Evolutionary conservation across 2,113 vertebrate species (phyloP), one percentile per base, ranked within the genome.

Genomic region (Climacteris rufus): DNA sequence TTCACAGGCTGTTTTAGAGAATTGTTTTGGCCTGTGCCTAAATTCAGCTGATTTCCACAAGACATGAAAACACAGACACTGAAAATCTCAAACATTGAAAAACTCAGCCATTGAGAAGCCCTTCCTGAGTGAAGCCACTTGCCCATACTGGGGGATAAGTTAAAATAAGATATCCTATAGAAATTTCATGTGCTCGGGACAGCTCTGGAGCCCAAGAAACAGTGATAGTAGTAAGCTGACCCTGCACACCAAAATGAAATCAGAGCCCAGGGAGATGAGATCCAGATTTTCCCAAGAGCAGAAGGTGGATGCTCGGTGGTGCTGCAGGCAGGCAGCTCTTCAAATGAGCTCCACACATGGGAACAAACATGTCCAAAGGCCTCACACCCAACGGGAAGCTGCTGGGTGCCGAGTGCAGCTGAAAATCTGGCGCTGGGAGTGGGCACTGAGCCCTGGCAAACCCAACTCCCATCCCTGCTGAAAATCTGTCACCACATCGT

Each of bases 401-500:
- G 93, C 82, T 92, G 90, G 92, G 92, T 97, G 91, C 94, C 0
- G 3, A 92, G 78, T 7, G 2, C 83, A 90, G 90, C 71, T 92
- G 95, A 77, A 90, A 95, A 91, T 68, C 68, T 94, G 93, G 59
- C 0, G 12, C 77, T 82, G 1, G 4, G 76, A 88, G 79, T 2
- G 83, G 90, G 90, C 88, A 90, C 76, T 5, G 40, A 95, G 94
- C 82, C 68, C 82, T 86, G 50, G 85, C 76, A 94, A 92, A 94
- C 14, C 64, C 1, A 0, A 24, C 53, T 59, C 65, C 60, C 56
- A 81, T 87, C 68, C 85, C 92, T 96, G 94, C 77, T 83, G 88
- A 96, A 96, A 93, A 96, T 97, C 94, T 83, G 69, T 93, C 86
- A 66, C 92, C 86, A 96, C 96, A 54, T 94, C 83, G 0, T 96